phyloP scores from a whole-genome alignment of 2,113 vertebrate species.

The Patagioenas fasciata region DNA sequence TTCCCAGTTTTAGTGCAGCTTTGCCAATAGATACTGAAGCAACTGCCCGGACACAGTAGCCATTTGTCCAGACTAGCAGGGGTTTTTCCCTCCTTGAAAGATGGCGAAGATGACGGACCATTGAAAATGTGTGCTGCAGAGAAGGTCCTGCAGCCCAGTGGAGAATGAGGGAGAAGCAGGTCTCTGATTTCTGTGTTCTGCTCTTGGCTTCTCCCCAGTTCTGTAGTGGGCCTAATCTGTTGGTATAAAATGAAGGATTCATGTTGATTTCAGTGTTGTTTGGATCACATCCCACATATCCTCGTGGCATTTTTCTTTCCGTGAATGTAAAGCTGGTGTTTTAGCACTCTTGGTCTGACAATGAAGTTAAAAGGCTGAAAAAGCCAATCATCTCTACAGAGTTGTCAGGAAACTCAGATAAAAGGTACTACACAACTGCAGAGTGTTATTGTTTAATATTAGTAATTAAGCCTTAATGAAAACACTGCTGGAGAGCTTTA shows the following conservation, averaged over 20 bases:
- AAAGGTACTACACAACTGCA: background rate
- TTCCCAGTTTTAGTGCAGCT: background rate
- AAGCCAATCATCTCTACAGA: background rate
- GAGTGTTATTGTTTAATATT: background rate
- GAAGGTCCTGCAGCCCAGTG: background rate
- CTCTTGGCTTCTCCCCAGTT: background rate
- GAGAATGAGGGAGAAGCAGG: background rate
- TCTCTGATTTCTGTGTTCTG: background rate
- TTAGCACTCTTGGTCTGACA: background rate
- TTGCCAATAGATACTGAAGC: background rate
- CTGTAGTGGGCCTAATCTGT: background rate
- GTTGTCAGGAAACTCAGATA: background rate
- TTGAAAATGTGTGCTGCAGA: background rate
- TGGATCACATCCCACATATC: background rate
- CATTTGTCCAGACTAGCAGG: background rate
- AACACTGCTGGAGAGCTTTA: conserved; percentile 24
- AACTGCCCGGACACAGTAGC: background rate
- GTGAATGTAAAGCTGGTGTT: background rate
- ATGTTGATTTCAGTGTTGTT: background rate
- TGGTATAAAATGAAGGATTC: background rate
- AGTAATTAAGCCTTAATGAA: conserved; percentile 14
- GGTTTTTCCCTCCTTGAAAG: background rate
- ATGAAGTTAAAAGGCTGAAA: background rate
- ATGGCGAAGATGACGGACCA: background rate
- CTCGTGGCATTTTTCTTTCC: background rate